Conservation (phyloP, 1,140 invertebrate species). For the Papilio machaon region DNA sequence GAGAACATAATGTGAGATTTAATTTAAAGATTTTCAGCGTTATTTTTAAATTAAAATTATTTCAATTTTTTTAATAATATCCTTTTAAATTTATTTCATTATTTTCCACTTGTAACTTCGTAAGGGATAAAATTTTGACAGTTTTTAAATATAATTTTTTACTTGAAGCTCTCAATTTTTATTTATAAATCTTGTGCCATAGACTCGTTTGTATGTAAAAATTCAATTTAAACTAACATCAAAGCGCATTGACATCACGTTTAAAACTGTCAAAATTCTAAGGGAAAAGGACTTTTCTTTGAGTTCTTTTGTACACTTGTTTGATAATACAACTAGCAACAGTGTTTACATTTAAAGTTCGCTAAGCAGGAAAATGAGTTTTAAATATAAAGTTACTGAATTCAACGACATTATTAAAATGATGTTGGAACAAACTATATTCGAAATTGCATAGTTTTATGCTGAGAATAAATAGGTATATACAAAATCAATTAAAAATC, state of each 20-base stretch:
- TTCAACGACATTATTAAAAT: no score
- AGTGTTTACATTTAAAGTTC: background rate
- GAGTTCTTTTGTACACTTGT: background rate
- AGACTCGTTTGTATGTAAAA: no score
- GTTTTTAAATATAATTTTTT: no score
- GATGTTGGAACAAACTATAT: background rate
- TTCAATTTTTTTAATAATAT: background rate
- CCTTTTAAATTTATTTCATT: no score
- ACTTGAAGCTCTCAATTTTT: no score
- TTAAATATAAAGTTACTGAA: no score
- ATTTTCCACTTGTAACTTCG: no score
- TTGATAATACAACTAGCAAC: background rate
- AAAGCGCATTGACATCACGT: background rate
- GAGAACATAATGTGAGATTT: background rate
- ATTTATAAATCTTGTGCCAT: no score
- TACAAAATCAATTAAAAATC: background rate
- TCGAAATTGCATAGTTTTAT: no score
- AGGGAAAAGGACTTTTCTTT: background rate
- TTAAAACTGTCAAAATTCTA: background rate
- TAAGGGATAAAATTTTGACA: no score
- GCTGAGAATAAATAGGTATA: background rate
- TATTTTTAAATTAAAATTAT: background rate
- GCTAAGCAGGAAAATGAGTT: background rate
- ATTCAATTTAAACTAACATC: background rate
- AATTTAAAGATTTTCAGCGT: background rate